Percentiles rank a stretch among this genome's conserved stretches.
Evolutionary conservation across 2,113 vertebrate species (phyloP).

Genomic region (Bombycilla garrulus): DNA sequence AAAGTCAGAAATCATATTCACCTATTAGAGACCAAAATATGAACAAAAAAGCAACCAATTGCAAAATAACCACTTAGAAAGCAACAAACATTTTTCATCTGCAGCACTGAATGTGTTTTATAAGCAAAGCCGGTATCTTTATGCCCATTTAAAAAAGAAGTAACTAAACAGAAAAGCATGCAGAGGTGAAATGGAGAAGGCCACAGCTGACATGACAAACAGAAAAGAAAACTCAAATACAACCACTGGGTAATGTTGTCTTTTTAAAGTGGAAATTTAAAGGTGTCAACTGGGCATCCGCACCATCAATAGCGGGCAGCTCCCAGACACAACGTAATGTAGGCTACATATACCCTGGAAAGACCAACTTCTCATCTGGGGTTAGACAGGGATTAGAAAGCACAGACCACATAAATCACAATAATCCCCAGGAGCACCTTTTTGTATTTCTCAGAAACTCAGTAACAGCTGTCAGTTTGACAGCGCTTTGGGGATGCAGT

Average conservation of each 20-base stretch:
- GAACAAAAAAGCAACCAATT: neutral
- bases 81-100: neutral
- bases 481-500: neutral
- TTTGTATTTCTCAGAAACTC: neutral
- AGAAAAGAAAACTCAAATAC: neutral
- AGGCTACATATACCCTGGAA: neutral
- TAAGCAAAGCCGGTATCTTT: neutral
- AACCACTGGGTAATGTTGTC: neutral
- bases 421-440: neutral
- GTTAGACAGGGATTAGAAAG: neutral
- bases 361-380: neutral
- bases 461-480: neutral
- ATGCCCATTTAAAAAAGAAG: neutral
- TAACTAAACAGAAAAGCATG: neutral
- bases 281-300: neutral
- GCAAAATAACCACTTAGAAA: neutral
- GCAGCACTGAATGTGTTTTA: neutral
- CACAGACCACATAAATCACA: neutral
- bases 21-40: neutral
- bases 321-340: rapidly evolving
- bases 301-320: neutral
- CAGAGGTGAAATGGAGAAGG: neutral
- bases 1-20: neutral
- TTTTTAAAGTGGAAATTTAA: neutral
- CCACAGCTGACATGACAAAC: neutral